Conservation (phyloP, 2,888 invertebrate genomes). For the Himalopsyche japonica region DNA sequence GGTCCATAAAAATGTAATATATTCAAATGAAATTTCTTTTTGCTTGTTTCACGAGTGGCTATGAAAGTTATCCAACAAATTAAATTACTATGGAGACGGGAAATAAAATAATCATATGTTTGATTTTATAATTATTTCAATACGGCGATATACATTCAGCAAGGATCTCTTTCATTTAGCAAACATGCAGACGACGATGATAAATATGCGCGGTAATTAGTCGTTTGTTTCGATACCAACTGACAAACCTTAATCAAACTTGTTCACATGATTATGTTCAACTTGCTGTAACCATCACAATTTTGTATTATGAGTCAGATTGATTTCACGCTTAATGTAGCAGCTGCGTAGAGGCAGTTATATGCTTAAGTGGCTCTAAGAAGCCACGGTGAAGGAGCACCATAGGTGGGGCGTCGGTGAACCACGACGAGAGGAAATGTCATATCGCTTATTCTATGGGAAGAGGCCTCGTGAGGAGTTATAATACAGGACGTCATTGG, state of each 20-base stretch:
- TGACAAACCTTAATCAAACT: not conserved
- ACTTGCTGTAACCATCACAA: not conserved
- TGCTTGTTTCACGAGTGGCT: too few species aligned
- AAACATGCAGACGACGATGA: too few species aligned
- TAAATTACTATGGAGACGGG: too few species aligned
- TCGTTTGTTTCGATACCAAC: not conserved
- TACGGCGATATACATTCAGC: too few species aligned
- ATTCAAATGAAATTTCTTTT: too few species aligned
- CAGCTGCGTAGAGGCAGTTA: conserved; percentile 20
- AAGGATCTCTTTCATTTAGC: too few species aligned
- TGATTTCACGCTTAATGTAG: conserved; percentile 30
- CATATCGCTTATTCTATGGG: conserved; percentile 22
- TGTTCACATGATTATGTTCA: not conserved
- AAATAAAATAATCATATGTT: too few species aligned
- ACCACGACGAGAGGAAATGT: conserved; percentile 36
- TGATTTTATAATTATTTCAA: too few species aligned
- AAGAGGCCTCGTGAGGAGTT: conserved; percentile 4
- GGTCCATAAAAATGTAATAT: too few species aligned
- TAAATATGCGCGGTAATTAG: too few species aligned
- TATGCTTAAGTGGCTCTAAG: conserved; percentile 31
- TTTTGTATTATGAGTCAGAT: not conserved
- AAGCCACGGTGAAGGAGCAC: conserved; percentile 4
- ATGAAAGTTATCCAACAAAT: too few species aligned
- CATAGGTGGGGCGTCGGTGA: conserved; percentile 31
- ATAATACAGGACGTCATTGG: conserved; percentile 1